Evolutionary conservation across 2,797 vertebrate genomes (phyloP).

Genomic region (Sebastes elongatus): DNA sequence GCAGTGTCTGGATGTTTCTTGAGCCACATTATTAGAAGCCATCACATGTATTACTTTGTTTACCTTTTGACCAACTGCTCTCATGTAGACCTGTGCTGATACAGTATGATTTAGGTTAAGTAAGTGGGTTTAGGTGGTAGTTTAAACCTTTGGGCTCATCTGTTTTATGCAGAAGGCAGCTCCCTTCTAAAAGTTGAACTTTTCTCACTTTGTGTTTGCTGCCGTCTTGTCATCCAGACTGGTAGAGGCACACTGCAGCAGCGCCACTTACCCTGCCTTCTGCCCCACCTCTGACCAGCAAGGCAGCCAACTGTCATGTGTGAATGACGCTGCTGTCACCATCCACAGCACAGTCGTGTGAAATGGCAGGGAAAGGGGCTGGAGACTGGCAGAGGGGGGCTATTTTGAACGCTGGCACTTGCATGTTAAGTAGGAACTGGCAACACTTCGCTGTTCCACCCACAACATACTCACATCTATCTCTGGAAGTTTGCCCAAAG

Average conservation of each 20-base stretch:
- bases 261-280: slow-evolving; percentile 19
- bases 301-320: slow-evolving; percentile 71
- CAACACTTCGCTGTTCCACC: slow-evolving; percentile 28
- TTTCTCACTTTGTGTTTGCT: slow-evolving; percentile 3
- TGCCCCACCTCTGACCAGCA: slow-evolving; percentile 51
- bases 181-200: not conserved
- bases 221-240: slow-evolving; percentile 4
- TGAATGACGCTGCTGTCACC: slow-evolving; percentile 73
- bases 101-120: not conserved
- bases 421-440: slow-evolving; percentile 62
- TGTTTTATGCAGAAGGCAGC: not conserved
- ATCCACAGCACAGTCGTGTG: slow-evolving; percentile 60
- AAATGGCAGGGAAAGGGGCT: slow-evolving; percentile 56
- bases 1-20: not conserved
- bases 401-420: slow-evolving; percentile 69
- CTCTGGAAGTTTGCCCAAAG: slow-evolving; percentile 16
- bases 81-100: not conserved
- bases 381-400: slow-evolving; percentile 13
- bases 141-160: not conserved
- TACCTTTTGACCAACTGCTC: slow-evolving; percentile 1
- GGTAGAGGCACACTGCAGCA: slow-evolving; percentile 11
- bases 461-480: not conserved
- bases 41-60: not conserved
- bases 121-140: not conserved
- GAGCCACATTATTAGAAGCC: not conserved